phyloP scores from a whole-genome alignment of 2,888 invertebrate species.

The Troides oblongomaculatus region DNA sequence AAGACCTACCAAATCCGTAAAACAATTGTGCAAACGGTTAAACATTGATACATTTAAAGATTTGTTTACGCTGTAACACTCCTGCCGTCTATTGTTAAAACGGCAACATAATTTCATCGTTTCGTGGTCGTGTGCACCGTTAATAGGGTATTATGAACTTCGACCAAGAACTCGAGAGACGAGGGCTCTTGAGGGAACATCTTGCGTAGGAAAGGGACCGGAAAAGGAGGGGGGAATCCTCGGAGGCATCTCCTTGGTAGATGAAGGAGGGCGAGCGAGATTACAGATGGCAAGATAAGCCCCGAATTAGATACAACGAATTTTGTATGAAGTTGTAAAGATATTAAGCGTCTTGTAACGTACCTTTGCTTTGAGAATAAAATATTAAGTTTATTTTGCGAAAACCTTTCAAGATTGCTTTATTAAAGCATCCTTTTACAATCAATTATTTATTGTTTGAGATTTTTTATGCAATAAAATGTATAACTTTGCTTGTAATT shows the following conservation, averaged over 20 bases:
- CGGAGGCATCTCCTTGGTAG: slow-evolving; percentile 62
- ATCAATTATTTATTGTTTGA: slow-evolving; percentile 2
- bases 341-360: slow-evolving; percentile 60
- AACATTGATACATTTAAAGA: background rate
- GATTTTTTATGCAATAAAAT: background rate
- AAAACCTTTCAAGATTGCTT: slow-evolving; percentile 50
- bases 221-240: slow-evolving; percentile 46
- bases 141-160: slow-evolving; percentile 79
- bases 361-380: slow-evolving; percentile 70
- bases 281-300: slow-evolving; percentile 79
- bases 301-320: slow-evolving; percentile 76
- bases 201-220: slow-evolving; percentile 37
- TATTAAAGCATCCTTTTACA: slow-evolving; percentile 31
- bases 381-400: slow-evolving; percentile 64
- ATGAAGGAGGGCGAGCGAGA: slow-evolving; percentile 59
- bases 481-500: background rate
- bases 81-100: background rate
- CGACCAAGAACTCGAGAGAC: slow-evolving; percentile 60
- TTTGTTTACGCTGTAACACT: background rate
- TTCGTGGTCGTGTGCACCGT: slow-evolving; percentile 59
- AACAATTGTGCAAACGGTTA: too few relatives aligned
- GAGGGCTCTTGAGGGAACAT: slow-evolving; percentile 49
- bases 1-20: too few relatives aligned
- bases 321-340: slow-evolving; percentile 75
- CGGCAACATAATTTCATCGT: slow-evolving; percentile 47